phyloP scores from a whole-genome alignment of 2,113 vertebrate genomes.

The Tinamus guttatus region DNA sequence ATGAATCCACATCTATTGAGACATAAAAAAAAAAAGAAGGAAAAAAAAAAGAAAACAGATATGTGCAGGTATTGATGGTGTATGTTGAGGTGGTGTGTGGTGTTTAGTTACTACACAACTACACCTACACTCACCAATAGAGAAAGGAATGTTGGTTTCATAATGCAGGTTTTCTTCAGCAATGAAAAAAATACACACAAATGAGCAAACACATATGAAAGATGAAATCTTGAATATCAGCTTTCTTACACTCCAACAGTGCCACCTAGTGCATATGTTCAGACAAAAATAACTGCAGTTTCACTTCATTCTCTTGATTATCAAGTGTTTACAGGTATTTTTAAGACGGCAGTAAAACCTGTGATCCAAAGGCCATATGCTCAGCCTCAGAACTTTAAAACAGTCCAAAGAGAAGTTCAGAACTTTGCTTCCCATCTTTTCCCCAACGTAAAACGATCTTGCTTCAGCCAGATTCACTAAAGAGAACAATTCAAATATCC shows the following conservation, averaged over 20 bases:
- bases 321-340: not conserved
- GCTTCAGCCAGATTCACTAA: not conserved
- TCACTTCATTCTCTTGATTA: not conserved
- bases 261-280: conserved; percentile 72
- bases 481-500: not conserved
- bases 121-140: not conserved
- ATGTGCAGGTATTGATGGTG: not conserved
- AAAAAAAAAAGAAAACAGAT: rapidly evolving
- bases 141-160: not conserved
- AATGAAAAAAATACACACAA: not conserved
- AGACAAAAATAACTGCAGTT: not conserved
- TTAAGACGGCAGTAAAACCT: not conserved
- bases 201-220: conserved; percentile 33
- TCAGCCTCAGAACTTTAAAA: not conserved
- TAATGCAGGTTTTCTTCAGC: conserved; percentile 2
- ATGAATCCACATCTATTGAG: rapidly evolving
- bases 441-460: not conserved
- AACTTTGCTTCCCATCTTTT: not conserved
- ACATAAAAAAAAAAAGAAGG: no score
- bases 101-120: not conserved
- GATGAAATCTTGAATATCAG: conserved; percentile 24
- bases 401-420: not conserved
- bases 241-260: conserved; percentile 76
- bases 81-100: not conserved
- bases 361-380: not conserved